Evolutionary conservation across 2,888 invertebrate genomes (phyloP).

Genomic region (Agrochola litura): DNA sequence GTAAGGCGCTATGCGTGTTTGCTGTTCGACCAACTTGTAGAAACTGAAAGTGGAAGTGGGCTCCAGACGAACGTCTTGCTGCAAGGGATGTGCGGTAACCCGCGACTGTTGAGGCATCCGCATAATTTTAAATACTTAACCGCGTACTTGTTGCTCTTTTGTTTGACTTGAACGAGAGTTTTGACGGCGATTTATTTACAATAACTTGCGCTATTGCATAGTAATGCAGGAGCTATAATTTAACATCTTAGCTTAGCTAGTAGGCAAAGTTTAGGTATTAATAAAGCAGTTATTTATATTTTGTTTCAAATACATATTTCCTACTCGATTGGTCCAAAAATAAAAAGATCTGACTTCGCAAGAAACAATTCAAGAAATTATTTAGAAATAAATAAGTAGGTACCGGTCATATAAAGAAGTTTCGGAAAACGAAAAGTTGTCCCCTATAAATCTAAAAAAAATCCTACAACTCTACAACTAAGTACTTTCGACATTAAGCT

Average conservation of each 20-base stretch:
- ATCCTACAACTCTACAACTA: neutral
- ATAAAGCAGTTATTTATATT: neutral
- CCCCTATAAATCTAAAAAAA: neutral
- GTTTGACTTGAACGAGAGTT: conserved; percentile 20
- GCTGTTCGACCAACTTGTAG: conserved; percentile 76
- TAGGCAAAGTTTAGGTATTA: neutral
- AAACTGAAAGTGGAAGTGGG: conserved; percentile 86
- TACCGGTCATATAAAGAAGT: neutral
- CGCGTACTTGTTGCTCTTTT: conserved; percentile 17
- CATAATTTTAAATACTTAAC: conserved; percentile 42
- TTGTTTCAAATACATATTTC: neutral
- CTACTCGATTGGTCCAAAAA: too few relatives aligned
- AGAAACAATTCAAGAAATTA: neutral
- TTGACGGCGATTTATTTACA: conserved; percentile 3
- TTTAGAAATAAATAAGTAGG: neutral
- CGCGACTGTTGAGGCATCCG: conserved; percentile 49
- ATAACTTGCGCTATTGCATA: neutral
- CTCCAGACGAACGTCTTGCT: conserved; percentile 64
- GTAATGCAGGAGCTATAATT: conserved; percentile 4
- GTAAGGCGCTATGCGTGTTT: conserved; percentile 80
- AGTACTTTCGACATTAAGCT: too few relatives aligned
- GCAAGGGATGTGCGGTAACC: conserved; percentile 67
- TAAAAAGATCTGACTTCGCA: neutral
- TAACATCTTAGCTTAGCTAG: neutral
- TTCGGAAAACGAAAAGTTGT: neutral